phyloP scores from a whole-genome alignment of 2,888 invertebrate species.

The Polydrusus cervinus region DNA sequence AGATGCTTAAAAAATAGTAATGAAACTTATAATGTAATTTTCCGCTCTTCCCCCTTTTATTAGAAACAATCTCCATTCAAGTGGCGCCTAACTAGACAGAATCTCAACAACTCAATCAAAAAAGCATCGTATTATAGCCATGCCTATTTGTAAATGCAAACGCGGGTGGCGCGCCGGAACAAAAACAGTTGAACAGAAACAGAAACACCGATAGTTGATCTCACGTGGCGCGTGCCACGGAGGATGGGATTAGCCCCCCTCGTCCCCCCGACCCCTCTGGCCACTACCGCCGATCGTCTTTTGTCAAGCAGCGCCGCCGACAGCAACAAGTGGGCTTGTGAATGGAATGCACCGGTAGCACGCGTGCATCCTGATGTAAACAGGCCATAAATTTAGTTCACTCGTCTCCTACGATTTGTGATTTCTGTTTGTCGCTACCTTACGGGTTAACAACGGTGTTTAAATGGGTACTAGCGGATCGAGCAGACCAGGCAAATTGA shows the following conservation, averaged over 20 bases:
- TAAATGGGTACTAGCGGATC: not conserved
- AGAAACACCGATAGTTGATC: slow-evolving; percentile 41
- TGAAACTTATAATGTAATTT: too few species aligned
- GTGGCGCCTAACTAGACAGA: slow-evolving; percentile 9
- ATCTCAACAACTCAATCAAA: slow-evolving; percentile 14
- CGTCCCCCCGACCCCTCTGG: slow-evolving; percentile 25
- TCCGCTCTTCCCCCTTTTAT: not conserved
- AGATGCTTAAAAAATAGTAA: too few species aligned
- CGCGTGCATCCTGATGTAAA: slow-evolving; percentile 47
- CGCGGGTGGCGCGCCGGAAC: slow-evolving; percentile 29
- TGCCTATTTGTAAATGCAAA: slow-evolving; percentile 26
- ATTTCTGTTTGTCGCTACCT: slow-evolving; percentile 35
- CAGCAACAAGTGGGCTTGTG: slow-evolving; percentile 50
- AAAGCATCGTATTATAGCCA: slow-evolving; percentile 27
- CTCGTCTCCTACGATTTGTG: slow-evolving; percentile 35
- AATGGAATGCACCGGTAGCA: slow-evolving; percentile 48
- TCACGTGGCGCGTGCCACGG: slow-evolving; percentile 48
- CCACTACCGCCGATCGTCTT: slow-evolving; percentile 32
- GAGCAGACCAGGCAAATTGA: slow-evolving; percentile 9
- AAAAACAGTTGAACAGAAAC: slow-evolving; percentile 48
- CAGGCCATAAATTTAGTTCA: slow-evolving; percentile 43
- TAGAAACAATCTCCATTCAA: not conserved
- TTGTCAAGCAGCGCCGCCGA: slow-evolving; percentile 40
- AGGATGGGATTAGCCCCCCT: slow-evolving; percentile 26
- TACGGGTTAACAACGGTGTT: slow-evolving; percentile 22